These are phyloP conservation scores for Drosophila bifasciata DNA, from an alignment of 1,140 invertebrate genomes.

Conservation along the genomic window DNA sequence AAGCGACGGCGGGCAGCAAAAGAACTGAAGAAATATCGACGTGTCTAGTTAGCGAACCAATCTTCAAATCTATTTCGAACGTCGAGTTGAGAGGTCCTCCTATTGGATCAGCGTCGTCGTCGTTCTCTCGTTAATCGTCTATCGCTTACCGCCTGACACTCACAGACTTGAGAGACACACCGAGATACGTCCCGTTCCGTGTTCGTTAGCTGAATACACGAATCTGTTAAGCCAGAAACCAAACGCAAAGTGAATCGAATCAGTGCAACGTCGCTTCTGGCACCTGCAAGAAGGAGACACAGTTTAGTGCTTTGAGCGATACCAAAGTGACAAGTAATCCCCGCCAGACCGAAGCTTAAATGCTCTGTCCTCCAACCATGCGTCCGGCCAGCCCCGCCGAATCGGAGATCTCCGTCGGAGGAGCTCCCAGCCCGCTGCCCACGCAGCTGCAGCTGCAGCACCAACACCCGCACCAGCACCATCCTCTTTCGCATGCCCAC, in stretches of 20 bases:
- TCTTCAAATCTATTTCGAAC: conserved; percentile 84
- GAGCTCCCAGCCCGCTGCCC: conserved; percentile 88
- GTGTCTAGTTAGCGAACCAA: conserved; percentile 84
- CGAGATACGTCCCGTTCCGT: too few species aligned
- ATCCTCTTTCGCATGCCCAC: conserved; percentile 29
- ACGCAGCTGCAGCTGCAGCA: conserved; percentile 36
- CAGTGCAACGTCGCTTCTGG: conserved; percentile 14
- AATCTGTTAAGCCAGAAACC: neutral
- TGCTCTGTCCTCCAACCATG: conserved; percentile 83
- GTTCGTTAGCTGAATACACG: neutral
- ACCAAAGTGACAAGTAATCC: conserved; percentile 28
- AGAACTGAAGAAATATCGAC: conserved; percentile 84
- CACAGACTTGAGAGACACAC: neutral
- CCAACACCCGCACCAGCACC: conserved; percentile 23
- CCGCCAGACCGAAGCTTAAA: conserved; percentile 43
- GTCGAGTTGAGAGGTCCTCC: conserved; percentile 83
- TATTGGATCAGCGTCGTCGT: conserved; percentile 71
- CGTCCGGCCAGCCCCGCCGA: conserved; percentile 85
- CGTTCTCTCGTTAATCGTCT: conserved; percentile 45
- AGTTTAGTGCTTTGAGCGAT: conserved; percentile 9
- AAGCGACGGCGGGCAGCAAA: conserved; percentile 66
- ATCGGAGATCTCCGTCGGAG: conserved; percentile 89
- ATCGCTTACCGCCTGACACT: conserved; percentile 17
- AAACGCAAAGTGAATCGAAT: conserved; percentile 25
- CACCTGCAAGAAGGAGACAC: too few species aligned